Base-by-base conservation (phyloP, 2,113 vertebrate species). In the Corvus hawaiiensis region DNA sequence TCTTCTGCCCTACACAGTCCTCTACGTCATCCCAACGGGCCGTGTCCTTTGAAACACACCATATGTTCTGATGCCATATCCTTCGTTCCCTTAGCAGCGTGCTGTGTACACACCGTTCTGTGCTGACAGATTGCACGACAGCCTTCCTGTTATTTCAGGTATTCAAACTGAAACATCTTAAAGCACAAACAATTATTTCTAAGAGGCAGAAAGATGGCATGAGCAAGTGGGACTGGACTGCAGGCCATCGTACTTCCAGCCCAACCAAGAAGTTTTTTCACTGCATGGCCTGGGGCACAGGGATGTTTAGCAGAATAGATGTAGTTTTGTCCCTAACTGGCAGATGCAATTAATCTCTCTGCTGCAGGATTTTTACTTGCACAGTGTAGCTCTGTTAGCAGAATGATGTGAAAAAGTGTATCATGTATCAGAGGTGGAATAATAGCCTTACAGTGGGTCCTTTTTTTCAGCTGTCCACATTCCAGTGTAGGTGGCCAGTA, bases 111-210 rank as follows among this genome's bases (percentile, higher is more conserved):
- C 72, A 44, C 55, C 6, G 1, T 28, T 77, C 83, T 43, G 33
- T 11, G 7, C 79, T 81, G 92, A 90, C 86, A 93, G 88, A 86
- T 75, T 89, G 86, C 30, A 33, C 0, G 2, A 71, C 73, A 89
- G 80, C 73, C 68, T 94, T 92, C 67, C 55, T 81, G 30, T 81
- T 90, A 59, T n/a, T 92, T 93, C 91, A 95, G 59, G 90, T 94
- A 87, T 89, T 90, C 3, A 2, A 81, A 86, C 59, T 48, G 68
- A 90, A 93, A 71, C 32, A 89, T 41, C 64, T 92, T 63, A n/a
- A 76, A 89, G 37, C 35, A 27, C 67, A 73, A 85, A 49, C 44
- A 44, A 4, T 79, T 82, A n/a, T 44, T 63, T 86, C 54, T 69
- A 39, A 66, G 5, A 4, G 35, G n/a, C 55, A 74, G 39, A 89